Evolutionary conservation across 1,140 invertebrate genomes (phyloP).

Genomic region (Heliothis virescens): DNA sequence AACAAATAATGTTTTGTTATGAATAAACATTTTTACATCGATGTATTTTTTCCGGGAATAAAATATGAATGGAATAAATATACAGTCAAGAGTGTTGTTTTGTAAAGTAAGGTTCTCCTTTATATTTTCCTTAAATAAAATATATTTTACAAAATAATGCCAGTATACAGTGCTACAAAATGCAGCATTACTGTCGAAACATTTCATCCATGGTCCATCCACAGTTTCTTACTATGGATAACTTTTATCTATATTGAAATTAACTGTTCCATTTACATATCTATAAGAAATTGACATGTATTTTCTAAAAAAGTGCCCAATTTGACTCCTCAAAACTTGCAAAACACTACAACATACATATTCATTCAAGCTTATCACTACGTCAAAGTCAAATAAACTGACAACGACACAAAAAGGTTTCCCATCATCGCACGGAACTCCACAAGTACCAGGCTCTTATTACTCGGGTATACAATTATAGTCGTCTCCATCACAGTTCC

Average conservation of each 20-base stretch:
- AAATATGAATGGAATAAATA: background rate
- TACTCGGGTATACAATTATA: conserved; percentile 48
- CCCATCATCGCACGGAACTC: conserved; percentile 1
- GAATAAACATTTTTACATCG: background rate
- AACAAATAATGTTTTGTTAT: conserved; percentile 2
- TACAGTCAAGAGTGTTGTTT: background rate
- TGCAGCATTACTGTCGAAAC: no score
- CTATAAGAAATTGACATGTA: no score
- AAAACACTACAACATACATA: background rate
- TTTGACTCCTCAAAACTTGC: background rate
- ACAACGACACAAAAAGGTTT: conserved; percentile 20
- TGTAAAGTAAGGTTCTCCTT: background rate
- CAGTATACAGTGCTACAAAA: no score
- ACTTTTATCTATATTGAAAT: no score
- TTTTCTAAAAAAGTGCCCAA: no score
- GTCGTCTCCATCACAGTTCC: conserved; percentile 29
- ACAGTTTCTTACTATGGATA: no score
- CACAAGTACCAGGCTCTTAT: conserved; percentile 28
- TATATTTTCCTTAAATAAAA: background rate
- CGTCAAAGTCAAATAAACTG: background rate
- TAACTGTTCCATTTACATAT: no score
- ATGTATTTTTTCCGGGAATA: background rate
- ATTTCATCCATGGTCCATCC: no score
- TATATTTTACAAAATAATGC: no score
- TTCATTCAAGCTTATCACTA: background rate